Base-by-base conservation (phyloP, 2,888 invertebrate species). In the Microdon myrmicae region DNA sequence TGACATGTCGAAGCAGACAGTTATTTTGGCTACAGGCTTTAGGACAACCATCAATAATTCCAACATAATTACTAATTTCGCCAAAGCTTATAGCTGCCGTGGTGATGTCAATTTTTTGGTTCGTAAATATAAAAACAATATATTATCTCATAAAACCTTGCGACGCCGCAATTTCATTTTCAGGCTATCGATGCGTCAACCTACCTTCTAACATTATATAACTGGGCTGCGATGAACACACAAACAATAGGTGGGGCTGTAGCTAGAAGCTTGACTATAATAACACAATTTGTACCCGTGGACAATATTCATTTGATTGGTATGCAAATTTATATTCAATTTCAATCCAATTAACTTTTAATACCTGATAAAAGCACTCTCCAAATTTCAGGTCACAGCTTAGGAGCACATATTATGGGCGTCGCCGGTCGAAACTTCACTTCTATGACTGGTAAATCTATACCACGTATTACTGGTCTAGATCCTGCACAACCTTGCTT, bases 401-500 rank as follows among this genome's bases (percentile, higher is more conserved):
- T 79, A 47, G 78, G 78, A 4, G 78, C 79, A 2, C 79, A 79
- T 39, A 77, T 79, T 19, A 72, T 73, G 69, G 78, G 79, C 9
- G 45, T 68, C 1, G 77, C 77, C 4, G 79, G 76, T 0, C 71
- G 76, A 7, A 69, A 70, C 8, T 79, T 77, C 31, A 69, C 56
- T 20, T 54, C 67, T 2, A 39, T 73, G 2, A 76, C 79, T 1
- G 71, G 71, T 3, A 68, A 73, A 34, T 13, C 68, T 6, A 69
- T 79, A 13, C 71, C 72, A 6, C 72, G 77, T 8, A 77, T 79
- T 23, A 79, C 78, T 1, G 79, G 75, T 4, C 64, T 79, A 12
- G 79, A 79, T 71, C 79, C 79, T 2, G 79, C 79, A 2, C 77
- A 75, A 29, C 78, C 76, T 9, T 79, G 77, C 23, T 78, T 79